Base-by-base conservation (phyloP, 30 jellyfish, hydroid and myxozoan species). In the Calvadosia cruxmelitensis region DNA sequence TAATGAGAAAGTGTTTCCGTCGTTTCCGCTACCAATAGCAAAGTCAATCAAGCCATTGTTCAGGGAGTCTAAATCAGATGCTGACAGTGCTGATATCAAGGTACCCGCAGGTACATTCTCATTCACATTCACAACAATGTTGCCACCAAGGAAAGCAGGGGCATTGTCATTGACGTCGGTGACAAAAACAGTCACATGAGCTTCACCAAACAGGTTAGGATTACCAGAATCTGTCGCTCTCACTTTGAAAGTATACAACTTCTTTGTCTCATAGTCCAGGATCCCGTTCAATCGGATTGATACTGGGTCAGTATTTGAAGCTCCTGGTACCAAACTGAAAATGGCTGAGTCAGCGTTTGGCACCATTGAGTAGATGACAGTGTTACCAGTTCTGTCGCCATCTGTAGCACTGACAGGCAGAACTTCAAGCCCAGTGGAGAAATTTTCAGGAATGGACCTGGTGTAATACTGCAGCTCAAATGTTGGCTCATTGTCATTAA, bases 401-500 rank as follows among this genome's bases (percentile, higher is more conserved):
- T 90, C 98, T 1, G 63, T 34, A 0, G 95, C 98, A 20, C 29
- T 15, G 10, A 90, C 34, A 15, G 53, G 34, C 0, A 90, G 52
- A 50, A 90, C 48, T n/a, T 83, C 93, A 27, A 72, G 76, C 1
- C 53, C 30, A 30, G 77, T 65, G 3, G 71, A 5, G 20, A 16
- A 15, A 23, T 78, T 79, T 53, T 90, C 98, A 5, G 81, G 42
- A 10, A 90, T 66, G 29, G 65, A 25, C 15, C 81, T 67, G 27
- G 33, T 68, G 72, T 53, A 76, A 25, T 49, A 67, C 24, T 66
- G 26, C 27, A 69, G 72, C 50, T 72, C 50, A 74, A 90, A 90
- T 13, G n/a, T 15, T 15, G 98, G 98, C n/a, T 67, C 69, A 52
- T 90, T 82, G 57, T 90, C 98, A 63, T 90, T 90, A 42, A 77